Evolutionary conservation across 2,113 vertebrate genomes (phyloP), one percentile per base, ranked within the genome.

Genomic region (Pimephales promelas): DNA sequence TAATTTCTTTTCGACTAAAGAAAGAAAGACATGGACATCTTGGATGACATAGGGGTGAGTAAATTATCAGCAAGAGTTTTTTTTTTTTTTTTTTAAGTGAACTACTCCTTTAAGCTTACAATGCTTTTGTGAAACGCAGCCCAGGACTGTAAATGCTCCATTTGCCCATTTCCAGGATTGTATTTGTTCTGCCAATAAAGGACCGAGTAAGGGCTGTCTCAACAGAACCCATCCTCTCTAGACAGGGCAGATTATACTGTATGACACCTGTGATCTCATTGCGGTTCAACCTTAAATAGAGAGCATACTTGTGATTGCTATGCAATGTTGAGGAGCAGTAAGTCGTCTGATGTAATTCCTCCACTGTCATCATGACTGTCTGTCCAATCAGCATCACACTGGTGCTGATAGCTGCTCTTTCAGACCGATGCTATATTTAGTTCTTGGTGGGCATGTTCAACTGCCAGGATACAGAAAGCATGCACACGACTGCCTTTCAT

Each of bases 371-470:
- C 40, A 31, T 45, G 76, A 31, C 64, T 81, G 62, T 54, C 79
- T 70, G 47, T 81, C 79, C 79, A 81, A 81, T 81, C 64, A 81
- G 79, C 64, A 70, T 79, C 77, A 47, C 59, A 22, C 77, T 79
- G 61, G 28, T 79, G 77, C 59, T 68, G 61, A 43, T 54, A 62
- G 81, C 54, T 73, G 81, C 75, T 86, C 75, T 86, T 86, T 86
- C 56, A 83, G 81, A 79, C 68, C 9, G 31, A 72, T 31, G 56
- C 85, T 86, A 86, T 83, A 79, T 83, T 86, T 86, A 86, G 85
- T 49, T 31, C 16, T 52, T 43, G 13, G 18, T 52, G 43, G 66
- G 78, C 36, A 79, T 79, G 40, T 79, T 62, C 36, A 45, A 40
- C 56, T 79, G 76, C 56, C 56, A 62, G 76, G 34, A 61, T 79